Evolutionary conservation across 2,888 invertebrate genomes (phyloP).

Genomic region (Kryphioiulus occultus): DNA sequence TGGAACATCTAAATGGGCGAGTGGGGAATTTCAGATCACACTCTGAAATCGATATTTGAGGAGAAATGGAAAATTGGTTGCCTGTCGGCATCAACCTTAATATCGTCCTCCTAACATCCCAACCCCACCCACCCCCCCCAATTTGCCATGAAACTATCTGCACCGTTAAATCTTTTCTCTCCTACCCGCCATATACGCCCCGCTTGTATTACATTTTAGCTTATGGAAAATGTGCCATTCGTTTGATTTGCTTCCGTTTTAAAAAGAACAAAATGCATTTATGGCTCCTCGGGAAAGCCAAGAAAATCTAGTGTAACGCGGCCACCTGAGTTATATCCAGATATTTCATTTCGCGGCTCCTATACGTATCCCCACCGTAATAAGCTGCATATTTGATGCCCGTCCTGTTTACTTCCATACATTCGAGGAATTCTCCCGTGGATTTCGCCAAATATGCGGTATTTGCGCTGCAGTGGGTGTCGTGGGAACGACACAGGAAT

Average conservation of each 20-base stretch:
- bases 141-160: conserved; percentile 9
- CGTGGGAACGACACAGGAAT: too few relatives aligned
- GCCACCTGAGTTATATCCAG: background rate
- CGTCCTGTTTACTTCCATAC: background rate
- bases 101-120: background rate
- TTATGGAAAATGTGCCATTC: conserved; percentile 39
- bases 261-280: conserved; percentile 5
- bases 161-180: conserved; percentile 8
- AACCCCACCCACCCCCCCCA: background rate
- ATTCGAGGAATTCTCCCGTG: background rate
- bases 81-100: conserved; percentile 6
- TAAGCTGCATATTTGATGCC: background rate
- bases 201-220: conserved; percentile 41
- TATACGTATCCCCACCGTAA: background rate
- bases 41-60: conserved; percentile 39
- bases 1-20: conserved; percentile 42
- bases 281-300: background rate
- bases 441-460: too few relatives aligned
- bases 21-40: conserved; percentile 20
- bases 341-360: background rate
- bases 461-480: too few relatives aligned
- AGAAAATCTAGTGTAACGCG: background rate
- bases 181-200: background rate
- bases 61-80: conserved; percentile 1
- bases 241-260: conserved; percentile 39